A percentile compares a stretch with the other conserved stretches of the same genome.
Evolutionary conservation across 2,797 vertebrate species (phyloP).

Genomic region (Pangasius larnaudii): DNA sequence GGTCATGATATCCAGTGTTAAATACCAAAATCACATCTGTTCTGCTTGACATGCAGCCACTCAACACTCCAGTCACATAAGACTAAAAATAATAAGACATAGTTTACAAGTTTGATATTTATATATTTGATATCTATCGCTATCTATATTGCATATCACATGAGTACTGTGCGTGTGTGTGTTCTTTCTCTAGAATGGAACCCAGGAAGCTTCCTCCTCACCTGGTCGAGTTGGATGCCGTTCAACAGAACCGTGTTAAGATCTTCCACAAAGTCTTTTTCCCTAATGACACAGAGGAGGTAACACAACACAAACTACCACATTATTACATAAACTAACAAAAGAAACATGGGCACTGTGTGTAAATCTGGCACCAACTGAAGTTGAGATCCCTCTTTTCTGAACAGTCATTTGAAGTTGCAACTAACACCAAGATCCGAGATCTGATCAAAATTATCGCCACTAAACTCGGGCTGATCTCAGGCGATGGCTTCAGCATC

Average conservation of each 20-base stretch:
- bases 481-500: conserved; percentile 91
- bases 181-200: conserved; percentile 76
- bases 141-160: background rate
- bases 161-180: background rate
- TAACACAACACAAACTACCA: conserved; percentile 53
- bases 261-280: conserved; percentile 89
- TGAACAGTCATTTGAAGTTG: conserved; percentile 83
- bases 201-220: conserved; percentile 92
- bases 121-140: background rate
- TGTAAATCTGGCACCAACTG: background rate
- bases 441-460: conserved; percentile 82
- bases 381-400: conserved; percentile 14
- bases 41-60: background rate
- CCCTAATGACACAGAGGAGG: conserved; percentile 88
- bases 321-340: background rate
- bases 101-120: background rate
- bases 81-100: background rate
- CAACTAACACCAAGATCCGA: conserved; percentile 81
- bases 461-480: conserved; percentile 77
- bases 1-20: background rate
- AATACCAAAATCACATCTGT: conserved; percentile 12
- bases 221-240: conserved; percentile 88
- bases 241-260: conserved; percentile 85
- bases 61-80: background rate
- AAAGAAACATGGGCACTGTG: background rate